Conservation (phyloP, 1,140 invertebrate species). For the Drosophila kikkawai region DNA sequence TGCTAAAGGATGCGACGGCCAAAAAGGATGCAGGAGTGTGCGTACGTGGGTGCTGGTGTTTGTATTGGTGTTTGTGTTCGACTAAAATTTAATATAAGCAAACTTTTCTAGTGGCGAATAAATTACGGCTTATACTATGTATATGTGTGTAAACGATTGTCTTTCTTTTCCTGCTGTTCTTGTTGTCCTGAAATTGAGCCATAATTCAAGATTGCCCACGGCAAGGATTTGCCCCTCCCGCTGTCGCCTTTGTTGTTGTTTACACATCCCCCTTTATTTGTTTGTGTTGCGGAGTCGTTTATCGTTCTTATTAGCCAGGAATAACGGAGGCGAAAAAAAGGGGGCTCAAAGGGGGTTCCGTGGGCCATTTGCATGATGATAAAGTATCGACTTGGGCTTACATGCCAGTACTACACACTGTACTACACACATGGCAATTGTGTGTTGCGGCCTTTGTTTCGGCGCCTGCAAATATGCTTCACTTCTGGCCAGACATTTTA, state of each 20-base stretch:
- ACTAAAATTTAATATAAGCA: constrained; percentile 39
- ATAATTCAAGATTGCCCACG: constrained; percentile 53
- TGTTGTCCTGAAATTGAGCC: constrained; percentile 38
- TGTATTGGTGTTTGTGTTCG: constrained; percentile 17
- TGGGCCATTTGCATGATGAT: constrained; percentile 70
- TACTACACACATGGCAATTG: constrained; percentile 4
- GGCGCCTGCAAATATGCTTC: constrained; percentile 56
- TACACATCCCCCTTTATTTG: constrained; percentile 27
- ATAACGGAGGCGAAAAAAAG: not conserved
- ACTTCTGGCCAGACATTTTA: constrained; percentile 57
- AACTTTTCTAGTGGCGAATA: constrained; percentile 42
- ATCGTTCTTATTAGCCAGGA: constrained; percentile 60
- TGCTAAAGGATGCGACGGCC: constrained; percentile 21
- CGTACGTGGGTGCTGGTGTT: not conserved
- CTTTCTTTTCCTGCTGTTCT: constrained; percentile 6
- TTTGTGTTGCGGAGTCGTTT: constrained; percentile 51
- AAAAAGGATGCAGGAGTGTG: constrained; percentile 1
- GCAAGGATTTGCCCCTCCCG: constrained; percentile 24
- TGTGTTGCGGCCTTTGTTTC: constrained; percentile 39
- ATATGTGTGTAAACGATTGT: constrained; percentile 24
- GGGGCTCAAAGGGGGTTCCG: constrained; percentile 2
- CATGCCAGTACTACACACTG: constrained; percentile 8
- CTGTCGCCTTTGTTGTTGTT: constrained; percentile 17
- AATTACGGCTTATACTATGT: constrained; percentile 23
- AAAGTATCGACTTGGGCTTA: constrained; percentile 69